Base-by-base conservation (phyloP, 2,888 invertebrate genomes). In the Keiferia lycopersicella region DNA sequence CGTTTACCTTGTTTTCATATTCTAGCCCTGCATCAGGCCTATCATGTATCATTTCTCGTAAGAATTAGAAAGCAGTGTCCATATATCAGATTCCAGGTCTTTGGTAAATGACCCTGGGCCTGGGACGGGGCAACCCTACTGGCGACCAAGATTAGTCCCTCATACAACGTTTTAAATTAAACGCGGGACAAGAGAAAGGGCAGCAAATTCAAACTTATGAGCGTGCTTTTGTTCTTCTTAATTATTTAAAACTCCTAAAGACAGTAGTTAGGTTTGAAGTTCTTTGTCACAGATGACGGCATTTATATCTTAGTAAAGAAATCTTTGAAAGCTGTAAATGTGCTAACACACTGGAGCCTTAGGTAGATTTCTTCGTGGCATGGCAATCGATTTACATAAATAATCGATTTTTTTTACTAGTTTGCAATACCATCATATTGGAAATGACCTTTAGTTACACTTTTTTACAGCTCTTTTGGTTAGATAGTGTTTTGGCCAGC, bases 201-300 rank as follows among this genome's bases (percentile, higher is more conserved):
- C 53, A 53, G 20, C 53, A 18, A 53, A 14, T 26, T 26, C 18
- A 16, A 26, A 53, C 16, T 14, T 18, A 18, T 53, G 11, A 14
- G 26, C 11, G 22, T 53, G 53, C 26, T 12, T 63, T 53, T 22
- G 48, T 41, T 61, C 34, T 10, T 63, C 18, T n/a, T 56, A 56
- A 51, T 59, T 68, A 53, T 67, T 67, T 53, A 63, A 70, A 14
- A 41, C 14, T 41, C n/a, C 14, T 41, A 41, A 45, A 45, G 45
- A 34, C 34, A 10, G 16, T 45, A 16, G n/a, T 45, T n/a, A n/a
- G 16, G 45, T 45, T n/a, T 16, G 4, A 45, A 45, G 11, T 45
- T 7, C 11, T 45, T 45, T 45, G 45, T n/a, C 16, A 0, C 14
- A 45, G 45, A 45, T 45, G 1, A 45, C n/a, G 41, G 12, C 16